Evolutionary conservation across 2,113 vertebrate species (phyloP), one percentile per base, ranked within the genome.

Genomic region (Tamias sibiricus): DNA sequence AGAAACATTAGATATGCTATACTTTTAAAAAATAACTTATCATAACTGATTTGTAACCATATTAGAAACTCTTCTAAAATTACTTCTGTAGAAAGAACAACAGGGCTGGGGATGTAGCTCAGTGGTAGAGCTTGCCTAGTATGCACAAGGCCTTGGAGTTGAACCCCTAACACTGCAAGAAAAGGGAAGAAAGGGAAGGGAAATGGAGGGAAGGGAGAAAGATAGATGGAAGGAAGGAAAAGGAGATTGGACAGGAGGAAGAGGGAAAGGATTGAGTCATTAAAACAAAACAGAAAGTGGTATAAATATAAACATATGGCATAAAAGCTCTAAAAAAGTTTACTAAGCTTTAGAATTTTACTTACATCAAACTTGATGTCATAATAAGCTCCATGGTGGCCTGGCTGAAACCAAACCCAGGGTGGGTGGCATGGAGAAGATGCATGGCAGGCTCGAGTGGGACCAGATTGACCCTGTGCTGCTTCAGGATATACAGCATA

Each of bases 1-100:
- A 89, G 37, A 93, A 91, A 89, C 22, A 42, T 54, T 76, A 95
- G 47, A 68, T 71, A 75, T 37, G 4, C 0, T 87, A 13, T 30
- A 74, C 8, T 69, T 75, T 28, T 10, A 28, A 28, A 62, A 82
- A 86, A 37, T 68, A 88, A 86, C 16, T 84, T 96, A 49, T 87
- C 24, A 91, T 42, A 87, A 87, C 44, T 24, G 28, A 90, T 83
- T 90, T 95, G 80, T 94, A 71, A 26, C 24, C 42, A 84, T 74
- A 42, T 94, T 35, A 92, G n/a, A 57, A 92, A 87, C 5, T 90
- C 44, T 93, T 94, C n/a, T 79, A 44, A 66, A 93, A 74, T 10
- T 68, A 69, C 79, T 14, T n/a, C n/a, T 49, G 13, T 13, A 49
- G 47, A 49, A 49, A 49, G 47, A 2, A 12, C 12, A 54, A n/a